Conservation (phyloP, 2,113 vertebrate genomes). For the Pardalotus punctatus region DNA sequence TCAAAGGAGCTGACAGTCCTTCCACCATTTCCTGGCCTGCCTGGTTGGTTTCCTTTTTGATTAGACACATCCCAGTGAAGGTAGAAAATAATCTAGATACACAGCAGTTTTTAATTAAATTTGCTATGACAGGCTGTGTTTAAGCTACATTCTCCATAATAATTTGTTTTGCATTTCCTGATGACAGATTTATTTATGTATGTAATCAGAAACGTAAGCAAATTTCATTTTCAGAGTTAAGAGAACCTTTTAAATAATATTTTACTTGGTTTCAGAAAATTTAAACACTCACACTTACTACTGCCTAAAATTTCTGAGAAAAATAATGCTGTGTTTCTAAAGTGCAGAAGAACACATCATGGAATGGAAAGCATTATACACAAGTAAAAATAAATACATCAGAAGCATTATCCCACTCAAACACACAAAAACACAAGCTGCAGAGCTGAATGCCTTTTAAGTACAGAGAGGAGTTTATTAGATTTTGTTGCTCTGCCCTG, state of each 20-base stretch:
- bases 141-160: constrained; percentile 1
- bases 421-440: neutral
- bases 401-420: neutral
- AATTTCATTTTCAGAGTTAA: neutral
- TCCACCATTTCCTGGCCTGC: neutral
- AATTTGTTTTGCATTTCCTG: constrained; percentile 25
- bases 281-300: neutral
- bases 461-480: neutral
- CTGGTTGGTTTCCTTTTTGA: neutral
- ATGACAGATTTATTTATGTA: constrained; percentile 48
- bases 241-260: neutral
- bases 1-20: neutral
- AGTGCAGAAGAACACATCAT: neutral
- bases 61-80: neutral
- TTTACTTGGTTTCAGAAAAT: neutral
- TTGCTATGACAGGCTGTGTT: constrained; percentile 29
- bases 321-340: neutral
- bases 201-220: constrained; percentile 17
- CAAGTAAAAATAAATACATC: neutral
- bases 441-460: neutral
- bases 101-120: neutral
- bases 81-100: constrained; percentile 4
- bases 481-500: neutral
- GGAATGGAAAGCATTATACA: neutral
- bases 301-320: neutral